Evolutionary conservation across 2,113 vertebrate genomes (phyloP), one percentile per base, ranked within the genome.

Genomic region (Dicaeum eximium): DNA sequence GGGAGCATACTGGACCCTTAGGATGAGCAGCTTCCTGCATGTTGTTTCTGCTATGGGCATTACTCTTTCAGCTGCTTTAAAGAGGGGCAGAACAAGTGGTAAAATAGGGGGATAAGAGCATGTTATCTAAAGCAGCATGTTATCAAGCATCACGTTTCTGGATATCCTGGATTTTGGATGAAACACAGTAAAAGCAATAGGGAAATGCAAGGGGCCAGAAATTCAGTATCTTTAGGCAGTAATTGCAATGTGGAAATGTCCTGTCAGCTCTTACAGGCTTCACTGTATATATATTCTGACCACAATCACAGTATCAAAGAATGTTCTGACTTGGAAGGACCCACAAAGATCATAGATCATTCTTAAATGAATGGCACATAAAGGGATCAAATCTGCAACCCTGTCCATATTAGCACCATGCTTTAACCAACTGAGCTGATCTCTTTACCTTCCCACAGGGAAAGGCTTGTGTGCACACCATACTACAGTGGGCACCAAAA

Each of bases 381-480:
- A 10, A 15, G 38, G 23, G 22, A 53, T 45, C 18, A 69, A 19
- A 53, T 86, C 14, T 4, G 1, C 38, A 60, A 7, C 5, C 3
- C 14, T 27, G 18, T 28, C 33, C 11, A 33, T 69, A 45, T 6
- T 5, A 51, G 9, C 53, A 60, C 6, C 45, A 28, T 53, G 10
- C 12, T 45, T 23, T 60, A 60, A 51, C 14, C 45, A 51, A 3
- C 14, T 12, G 1, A 44, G 9, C 11, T 23, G 10, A 60, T 31
- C 11, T 10, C 18, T 75, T 51, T 44, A 42, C 10, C 50, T 53
- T 82, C 13, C 19, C 44, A 33, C 23, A 23, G 56, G 75, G 53
- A 65, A 54, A 50, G 12, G 13, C 11, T 38, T 57, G 7, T 3
- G 5, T 45, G 23, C 4, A 1, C 0, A 1, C 15, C 13, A 3